Evolutionary conservation across 2,797 vertebrate species (phyloP), one percentile per base, ranked within the genome.

Genomic region (Neopelma chrysocephalum): DNA sequence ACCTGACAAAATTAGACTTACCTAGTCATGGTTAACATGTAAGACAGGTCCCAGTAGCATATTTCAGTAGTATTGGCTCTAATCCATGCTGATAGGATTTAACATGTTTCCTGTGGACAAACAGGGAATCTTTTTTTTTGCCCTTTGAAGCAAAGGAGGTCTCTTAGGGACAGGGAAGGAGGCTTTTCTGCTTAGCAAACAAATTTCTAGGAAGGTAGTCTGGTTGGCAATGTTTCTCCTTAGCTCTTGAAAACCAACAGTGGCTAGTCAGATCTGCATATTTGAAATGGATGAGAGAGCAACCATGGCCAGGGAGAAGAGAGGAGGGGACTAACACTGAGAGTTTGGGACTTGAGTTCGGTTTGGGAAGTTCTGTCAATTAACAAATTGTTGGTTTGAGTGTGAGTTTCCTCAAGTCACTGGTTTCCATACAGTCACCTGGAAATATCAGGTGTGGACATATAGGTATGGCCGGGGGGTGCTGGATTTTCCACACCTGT

Each of bases 261-360:
- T 73, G 16, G 6, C 27, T 76, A 9, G 27, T 42, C 31, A 69
- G 43, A 76, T 26, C 20, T 27, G 4, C 4, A 3, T 50, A 5
- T 43, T 90, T 70, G 56, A 58, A 79, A 89, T 31, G 3, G 3
- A 3, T 31, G 13, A 31, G 12, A 75, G 34, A 78, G 18, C 31
- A 12, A 43, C 29, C 1, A 19, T 3, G 8, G 12, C 12, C 1
- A 2, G 17, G 22, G 10, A 58, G 9, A 9, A 32, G 26, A 71
- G 5, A 60, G 12, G 9, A 69, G 12, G 9, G 17, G 10, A 43
- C 12, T 31, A 31, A n/a, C 11, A 22, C 13, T 31, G 31, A 26
- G 36, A 65, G 54, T 69, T 0, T 40, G 15, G 26, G 16, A 50
- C n/a, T 68, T 53, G 5, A 12, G 2, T 18, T 75, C 11, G 4